A percentile compares a stretch with the other conserved stretches of the same genome.
These are phyloP conservation scores for Lepus timidus DNA, from an alignment of 2,113 vertebrate genomes.

Conservation along the genomic window DNA sequence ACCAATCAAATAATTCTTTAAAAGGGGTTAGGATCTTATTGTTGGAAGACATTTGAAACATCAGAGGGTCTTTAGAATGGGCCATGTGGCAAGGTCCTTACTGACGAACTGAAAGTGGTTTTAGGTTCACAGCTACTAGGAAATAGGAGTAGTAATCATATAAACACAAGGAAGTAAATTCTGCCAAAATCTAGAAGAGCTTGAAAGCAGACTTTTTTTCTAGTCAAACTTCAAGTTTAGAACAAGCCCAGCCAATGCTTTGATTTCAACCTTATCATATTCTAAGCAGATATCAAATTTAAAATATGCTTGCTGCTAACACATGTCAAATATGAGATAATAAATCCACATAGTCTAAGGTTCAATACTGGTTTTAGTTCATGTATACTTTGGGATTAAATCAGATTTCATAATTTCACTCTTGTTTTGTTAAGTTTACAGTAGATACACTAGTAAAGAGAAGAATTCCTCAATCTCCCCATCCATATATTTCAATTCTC, in stretches of 20 bases:
- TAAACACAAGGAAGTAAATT: neutral
- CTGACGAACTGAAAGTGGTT: neutral
- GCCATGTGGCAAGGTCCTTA: neutral
- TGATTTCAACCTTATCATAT: neutral
- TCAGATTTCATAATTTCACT: neutral
- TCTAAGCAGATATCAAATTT: neutral
- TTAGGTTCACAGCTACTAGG: fast-evolving
- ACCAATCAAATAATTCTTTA: neutral
- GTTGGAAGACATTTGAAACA: neutral
- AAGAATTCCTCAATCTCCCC: neutral
- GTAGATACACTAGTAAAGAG: neutral
- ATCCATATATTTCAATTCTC: neutral
- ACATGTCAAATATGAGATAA: neutral
- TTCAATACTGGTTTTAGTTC: neutral
- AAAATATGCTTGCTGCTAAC: neutral
- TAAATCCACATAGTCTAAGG: neutral
- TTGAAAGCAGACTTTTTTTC: neutral
- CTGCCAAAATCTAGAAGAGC: neutral
- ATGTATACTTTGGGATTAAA: neutral
- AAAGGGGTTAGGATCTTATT: neutral
- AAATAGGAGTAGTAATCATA: neutral
- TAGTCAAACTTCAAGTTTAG: neutral
- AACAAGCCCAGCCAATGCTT: neutral
- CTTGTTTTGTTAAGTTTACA: neutral
- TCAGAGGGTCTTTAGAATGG: neutral